Percentiles rank a stretch among this genome's conserved stretches.
phyloP scores from a whole-genome alignment of 2,797 vertebrate genomes.

The Xerus rutilus region DNA sequence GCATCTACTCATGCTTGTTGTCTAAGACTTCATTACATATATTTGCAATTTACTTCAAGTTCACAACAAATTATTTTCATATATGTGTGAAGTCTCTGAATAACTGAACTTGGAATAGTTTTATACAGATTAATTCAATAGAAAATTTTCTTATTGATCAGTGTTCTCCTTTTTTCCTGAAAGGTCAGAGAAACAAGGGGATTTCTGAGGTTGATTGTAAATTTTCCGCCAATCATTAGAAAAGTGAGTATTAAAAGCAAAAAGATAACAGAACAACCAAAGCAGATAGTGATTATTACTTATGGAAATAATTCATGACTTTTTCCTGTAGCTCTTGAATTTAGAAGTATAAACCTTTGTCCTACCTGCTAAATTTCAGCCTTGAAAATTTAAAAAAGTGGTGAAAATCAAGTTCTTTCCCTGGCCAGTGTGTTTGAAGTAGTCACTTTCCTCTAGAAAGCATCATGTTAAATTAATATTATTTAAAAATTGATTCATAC shows the following conservation, averaged over 20 bases:
- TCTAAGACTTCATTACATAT: not conserved
- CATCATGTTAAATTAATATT: not conserved
- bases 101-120: not conserved
- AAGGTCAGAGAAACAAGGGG: constrained; percentile 52
- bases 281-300: not conserved
- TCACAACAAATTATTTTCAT: constrained; percentile 36
- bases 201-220: constrained; percentile 25
- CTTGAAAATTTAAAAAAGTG: not conserved
- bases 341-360: not conserved
- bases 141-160: not conserved
- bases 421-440: not conserved
- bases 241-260: not conserved
- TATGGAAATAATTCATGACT: not conserved
- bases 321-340: not conserved
- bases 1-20: not conserved
- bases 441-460: not conserved
- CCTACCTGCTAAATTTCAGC: constrained; percentile 14
- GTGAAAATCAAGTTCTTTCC: not conserved
- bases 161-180: constrained; percentile 54
- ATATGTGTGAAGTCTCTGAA: not conserved
- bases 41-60: constrained; percentile 45
- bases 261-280: constrained; percentile 10
- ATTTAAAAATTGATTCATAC: not conserved
- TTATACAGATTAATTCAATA: constrained; percentile 5
- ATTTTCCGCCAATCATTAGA: not conserved